These are phyloP conservation scores for Ypsolopha scabrella DNA, from an alignment of 2,888 invertebrate genomes.

Conservation along the genomic window DNA sequence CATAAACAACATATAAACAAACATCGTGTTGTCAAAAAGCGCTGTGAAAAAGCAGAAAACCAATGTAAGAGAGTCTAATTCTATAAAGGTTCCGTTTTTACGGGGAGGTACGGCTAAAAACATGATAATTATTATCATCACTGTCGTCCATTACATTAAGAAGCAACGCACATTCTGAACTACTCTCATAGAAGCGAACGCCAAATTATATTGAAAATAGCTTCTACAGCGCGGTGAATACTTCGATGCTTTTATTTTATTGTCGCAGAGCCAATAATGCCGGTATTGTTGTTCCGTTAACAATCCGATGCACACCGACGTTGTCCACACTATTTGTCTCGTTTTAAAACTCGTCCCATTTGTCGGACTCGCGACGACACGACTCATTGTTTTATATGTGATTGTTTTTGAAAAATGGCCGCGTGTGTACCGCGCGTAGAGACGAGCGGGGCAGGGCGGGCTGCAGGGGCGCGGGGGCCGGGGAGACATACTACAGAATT, in stretches of 20 bases:
- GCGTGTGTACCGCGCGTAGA: slow-evolving; percentile 8
- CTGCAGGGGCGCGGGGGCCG: slow-evolving; percentile 10
- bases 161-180: no score
- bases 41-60: no score
- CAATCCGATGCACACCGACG: background rate
- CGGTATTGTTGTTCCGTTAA: background rate
- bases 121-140: no score
- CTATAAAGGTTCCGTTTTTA: no score
- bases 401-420: slow-evolving; percentile 52
- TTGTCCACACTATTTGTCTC: slow-evolving; percentile 10
- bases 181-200: background rate
- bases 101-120: no score
- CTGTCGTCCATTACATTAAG: no score
- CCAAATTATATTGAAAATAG: slow-evolving; percentile 13
- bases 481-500: slow-evolving; percentile 24
- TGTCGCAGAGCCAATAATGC: slow-evolving; percentile 1
- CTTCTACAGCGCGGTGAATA: slow-evolving; percentile 13
- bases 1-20: no score
- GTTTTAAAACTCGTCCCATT: slow-evolving; percentile 19
- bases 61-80: no score
- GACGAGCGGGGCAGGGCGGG: slow-evolving; percentile 10
- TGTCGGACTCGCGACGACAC: slow-evolving; percentile 28
- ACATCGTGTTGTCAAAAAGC: no score
- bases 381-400: slow-evolving; percentile 44
- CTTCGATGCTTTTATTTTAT: slow-evolving; percentile 18